Conservation (phyloP, 2,888 invertebrate species). For the Cephus nigrinus region DNA sequence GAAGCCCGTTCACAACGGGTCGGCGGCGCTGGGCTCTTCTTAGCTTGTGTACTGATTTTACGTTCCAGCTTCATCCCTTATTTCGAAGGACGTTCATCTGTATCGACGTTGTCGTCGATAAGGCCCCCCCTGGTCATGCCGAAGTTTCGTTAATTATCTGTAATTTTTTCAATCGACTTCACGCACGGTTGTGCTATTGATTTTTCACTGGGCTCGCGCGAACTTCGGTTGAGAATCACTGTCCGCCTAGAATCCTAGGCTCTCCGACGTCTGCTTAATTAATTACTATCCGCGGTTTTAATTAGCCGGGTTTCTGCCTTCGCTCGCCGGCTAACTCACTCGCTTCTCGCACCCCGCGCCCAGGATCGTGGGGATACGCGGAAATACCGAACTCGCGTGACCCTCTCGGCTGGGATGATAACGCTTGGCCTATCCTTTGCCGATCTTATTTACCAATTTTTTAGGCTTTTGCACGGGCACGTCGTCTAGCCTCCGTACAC, state of each 20-base stretch:
- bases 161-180: not conserved
- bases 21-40: conserved; percentile 14
- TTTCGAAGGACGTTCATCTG: not conserved
- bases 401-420: not conserved
- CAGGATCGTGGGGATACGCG: not conserved
- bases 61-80: not conserved
- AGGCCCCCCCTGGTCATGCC: no score
- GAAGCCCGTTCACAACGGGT: conserved; percentile 53
- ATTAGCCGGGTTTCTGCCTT: conserved; percentile 57
- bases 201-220: conserved; percentile 15
- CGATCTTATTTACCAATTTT: not conserved
- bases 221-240: conserved; percentile 54
- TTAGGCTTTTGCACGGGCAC: not conserved
- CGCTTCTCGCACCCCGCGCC: not conserved
- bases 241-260: conserved; percentile 59
- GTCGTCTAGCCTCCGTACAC: not conserved
- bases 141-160: not conserved
- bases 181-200: conserved; percentile 19
- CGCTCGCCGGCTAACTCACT: conserved; percentile 17
- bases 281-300: conserved; percentile 66
- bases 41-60: not conserved
- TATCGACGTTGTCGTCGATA: not conserved
- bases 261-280: conserved; percentile 64
- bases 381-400: not conserved
- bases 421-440: not conserved